A percentile compares a stretch with the other conserved stretches of the same genome.
These are phyloP conservation scores for Lysandra coridon DNA, from an alignment of 2,888 invertebrate genomes.

Conservation along the genomic window DNA sequence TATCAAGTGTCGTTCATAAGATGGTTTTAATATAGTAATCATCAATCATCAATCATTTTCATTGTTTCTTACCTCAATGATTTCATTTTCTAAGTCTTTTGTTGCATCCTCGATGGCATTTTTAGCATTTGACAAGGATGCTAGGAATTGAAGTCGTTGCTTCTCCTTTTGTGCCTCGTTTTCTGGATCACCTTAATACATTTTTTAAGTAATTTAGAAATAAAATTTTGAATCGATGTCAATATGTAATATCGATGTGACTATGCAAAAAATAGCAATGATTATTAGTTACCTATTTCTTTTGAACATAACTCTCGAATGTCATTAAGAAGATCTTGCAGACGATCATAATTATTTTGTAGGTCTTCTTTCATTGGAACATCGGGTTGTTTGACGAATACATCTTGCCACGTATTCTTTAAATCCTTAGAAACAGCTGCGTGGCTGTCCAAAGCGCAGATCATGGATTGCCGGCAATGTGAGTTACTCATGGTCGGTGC, in stretches of 20 bases:
- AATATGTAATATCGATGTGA: too few relatives aligned
- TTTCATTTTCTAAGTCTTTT: slow-evolving; percentile 45
- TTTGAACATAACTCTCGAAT: neutral
- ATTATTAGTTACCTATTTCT: neutral
- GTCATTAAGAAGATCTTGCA: neutral
- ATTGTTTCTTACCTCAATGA: neutral
- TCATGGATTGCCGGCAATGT: neutral
- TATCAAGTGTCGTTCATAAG: neutral
- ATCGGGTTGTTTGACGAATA: neutral
- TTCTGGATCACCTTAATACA: slow-evolving; percentile 13
- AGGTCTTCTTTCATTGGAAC: neutral
- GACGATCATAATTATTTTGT: neutral
- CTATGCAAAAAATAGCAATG: too few relatives aligned
- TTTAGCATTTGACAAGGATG: slow-evolving; percentile 41
- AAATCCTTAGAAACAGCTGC: neutral
- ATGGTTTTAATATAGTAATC: neutral
- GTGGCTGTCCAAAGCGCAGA: neutral
- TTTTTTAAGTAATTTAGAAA: neutral
- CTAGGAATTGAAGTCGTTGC: slow-evolving; percentile 45
- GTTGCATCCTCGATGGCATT: slow-evolving; percentile 42
- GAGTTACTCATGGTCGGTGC: neutral
- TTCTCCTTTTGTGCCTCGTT: slow-evolving; percentile 37
- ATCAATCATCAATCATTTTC: neutral
- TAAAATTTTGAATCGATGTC: too few relatives aligned
- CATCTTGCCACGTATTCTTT: neutral